Evolutionary conservation across 2,888 invertebrate genomes (phyloP).

Genomic region (Metalampra italica): DNA sequence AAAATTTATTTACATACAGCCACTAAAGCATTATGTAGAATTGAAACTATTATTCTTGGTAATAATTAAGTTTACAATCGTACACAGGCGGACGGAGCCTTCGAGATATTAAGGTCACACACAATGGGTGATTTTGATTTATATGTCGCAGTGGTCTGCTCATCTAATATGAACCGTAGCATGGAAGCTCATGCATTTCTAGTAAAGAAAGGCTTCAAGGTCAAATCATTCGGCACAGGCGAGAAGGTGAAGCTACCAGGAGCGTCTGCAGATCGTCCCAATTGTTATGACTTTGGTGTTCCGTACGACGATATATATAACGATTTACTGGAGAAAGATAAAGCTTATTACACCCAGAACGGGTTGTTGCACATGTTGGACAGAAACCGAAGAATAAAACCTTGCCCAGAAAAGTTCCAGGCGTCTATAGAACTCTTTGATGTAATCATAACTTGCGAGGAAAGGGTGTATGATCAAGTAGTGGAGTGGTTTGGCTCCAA

Average conservation of each 20-base stretch:
- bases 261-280: constrained; percentile 94
- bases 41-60: too few relatives aligned
- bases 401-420: constrained; percentile 96
- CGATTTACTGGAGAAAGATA: constrained; percentile 93
- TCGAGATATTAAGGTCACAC: not conserved
- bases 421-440: constrained; percentile 93
- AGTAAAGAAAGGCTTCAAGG: constrained; percentile 97
- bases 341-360: constrained; percentile 97
- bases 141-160: constrained; percentile 97
- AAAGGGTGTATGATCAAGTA: constrained; percentile 99
- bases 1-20: too few relatives aligned
- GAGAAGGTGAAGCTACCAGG: constrained; percentile 98
- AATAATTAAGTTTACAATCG: too few relatives aligned
- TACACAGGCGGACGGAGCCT: too few relatives aligned
- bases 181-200: constrained; percentile 99
- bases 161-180: constrained; percentile 99
- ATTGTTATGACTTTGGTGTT: constrained; percentile 97
- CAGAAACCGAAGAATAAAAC: constrained; percentile 96
- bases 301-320: constrained; percentile 98
- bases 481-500: constrained; percentile 93
- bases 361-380: constrained; percentile 99
- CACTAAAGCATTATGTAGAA: too few relatives aligned
- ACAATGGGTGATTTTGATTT: constrained; percentile 77
- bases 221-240: constrained; percentile 95
- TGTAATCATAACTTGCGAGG: constrained; percentile 97